Conservation (phyloP, 2,888 invertebrate genomes). For the Portevinia maculata region DNA sequence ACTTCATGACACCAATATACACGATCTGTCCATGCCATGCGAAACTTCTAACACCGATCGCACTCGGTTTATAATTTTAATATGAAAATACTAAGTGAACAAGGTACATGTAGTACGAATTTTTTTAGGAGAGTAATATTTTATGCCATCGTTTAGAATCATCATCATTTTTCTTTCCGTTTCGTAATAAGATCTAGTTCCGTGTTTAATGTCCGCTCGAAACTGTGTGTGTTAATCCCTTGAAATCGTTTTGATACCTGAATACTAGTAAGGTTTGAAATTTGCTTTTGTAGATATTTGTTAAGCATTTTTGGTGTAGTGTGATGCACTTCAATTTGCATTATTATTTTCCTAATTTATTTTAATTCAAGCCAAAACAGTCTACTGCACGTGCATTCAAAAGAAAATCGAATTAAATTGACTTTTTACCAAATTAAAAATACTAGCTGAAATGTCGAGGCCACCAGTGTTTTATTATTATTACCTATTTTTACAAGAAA, state of each 20-base stretch:
- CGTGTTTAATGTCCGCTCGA: slow-evolving; percentile 1
- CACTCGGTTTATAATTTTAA: slow-evolving; percentile 25
- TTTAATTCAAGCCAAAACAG: too few relatives aligned
- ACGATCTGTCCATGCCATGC: neutral
- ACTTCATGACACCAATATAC: slow-evolving; percentile 11
- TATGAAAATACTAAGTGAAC: slow-evolving; percentile 30
- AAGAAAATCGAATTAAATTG: too few relatives aligned
- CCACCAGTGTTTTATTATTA: too few relatives aligned
- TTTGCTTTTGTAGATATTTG: neutral
- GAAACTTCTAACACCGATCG: slow-evolving; percentile 26
- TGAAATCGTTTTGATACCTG: neutral
- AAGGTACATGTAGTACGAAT: slow-evolving; percentile 10
- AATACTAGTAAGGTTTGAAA: neutral
- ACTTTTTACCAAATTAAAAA: too few relatives aligned
- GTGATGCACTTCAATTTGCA: neutral
- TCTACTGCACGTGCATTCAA: too few relatives aligned
- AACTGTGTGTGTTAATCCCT: slow-evolving; percentile 11
- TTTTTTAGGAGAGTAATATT: slow-evolving; percentile 2
- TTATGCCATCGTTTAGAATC: slow-evolving; percentile 15
- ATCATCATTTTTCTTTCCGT: slow-evolving; percentile 25
- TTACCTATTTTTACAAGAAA: too few relatives aligned
- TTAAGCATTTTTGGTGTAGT: neutral
- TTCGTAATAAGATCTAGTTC: slow-evolving; percentile 24
- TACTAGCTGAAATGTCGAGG: too few relatives aligned
- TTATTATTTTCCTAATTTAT: neutral